Evolutionary conservation across 2,888 invertebrate species (phyloP).

Genomic region (Cremastinae sp.): DNA sequence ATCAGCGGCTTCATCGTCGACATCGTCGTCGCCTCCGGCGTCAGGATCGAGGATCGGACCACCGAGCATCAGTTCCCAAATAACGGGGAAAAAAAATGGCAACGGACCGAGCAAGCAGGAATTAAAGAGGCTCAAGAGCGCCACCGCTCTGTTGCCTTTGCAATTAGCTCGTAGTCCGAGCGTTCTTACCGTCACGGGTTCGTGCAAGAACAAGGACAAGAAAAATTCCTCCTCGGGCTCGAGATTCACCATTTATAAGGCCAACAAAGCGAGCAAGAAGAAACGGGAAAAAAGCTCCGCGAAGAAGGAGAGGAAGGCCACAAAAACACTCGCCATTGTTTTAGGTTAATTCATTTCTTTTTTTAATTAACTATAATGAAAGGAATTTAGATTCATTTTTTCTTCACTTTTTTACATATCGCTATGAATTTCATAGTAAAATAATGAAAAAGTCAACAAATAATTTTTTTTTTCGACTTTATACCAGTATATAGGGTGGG

Average conservation of each 20-base stretch:
- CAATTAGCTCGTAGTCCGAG: conserved; percentile 74
- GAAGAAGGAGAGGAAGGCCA: conserved; percentile 97
- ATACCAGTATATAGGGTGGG: no score
- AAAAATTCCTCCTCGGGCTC: conserved; percentile 86
- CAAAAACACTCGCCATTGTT: conserved; percentile 98
- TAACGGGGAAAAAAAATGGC: conserved; percentile 72
- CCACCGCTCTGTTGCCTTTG: conserved; percentile 75
- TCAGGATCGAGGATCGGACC: conserved; percentile 69
- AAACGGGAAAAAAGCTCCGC: conserved; percentile 96
- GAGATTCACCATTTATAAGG: conserved; percentile 95
- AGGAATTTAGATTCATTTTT: background rate
- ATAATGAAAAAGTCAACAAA: no score
- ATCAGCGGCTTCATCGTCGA: conserved; percentile 77
- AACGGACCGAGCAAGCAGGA: conserved; percentile 74
- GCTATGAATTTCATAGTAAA: no score
- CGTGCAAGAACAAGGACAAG: conserved; percentile 86
- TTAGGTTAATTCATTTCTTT: conserved; percentile 87
- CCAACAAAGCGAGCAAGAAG: conserved; percentile 96
- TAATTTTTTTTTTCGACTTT: no score
- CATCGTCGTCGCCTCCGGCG: conserved; percentile 74
- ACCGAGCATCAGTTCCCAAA: conserved; percentile 64
- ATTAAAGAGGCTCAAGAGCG: conserved; percentile 73
- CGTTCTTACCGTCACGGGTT: conserved; percentile 79
- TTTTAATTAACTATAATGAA: no score
- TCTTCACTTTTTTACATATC: background rate